These are phyloP conservation scores for Neosilurus mollespiculum DNA, from an alignment of 2,797 vertebrate genomes.

Conservation along the genomic window DNA sequence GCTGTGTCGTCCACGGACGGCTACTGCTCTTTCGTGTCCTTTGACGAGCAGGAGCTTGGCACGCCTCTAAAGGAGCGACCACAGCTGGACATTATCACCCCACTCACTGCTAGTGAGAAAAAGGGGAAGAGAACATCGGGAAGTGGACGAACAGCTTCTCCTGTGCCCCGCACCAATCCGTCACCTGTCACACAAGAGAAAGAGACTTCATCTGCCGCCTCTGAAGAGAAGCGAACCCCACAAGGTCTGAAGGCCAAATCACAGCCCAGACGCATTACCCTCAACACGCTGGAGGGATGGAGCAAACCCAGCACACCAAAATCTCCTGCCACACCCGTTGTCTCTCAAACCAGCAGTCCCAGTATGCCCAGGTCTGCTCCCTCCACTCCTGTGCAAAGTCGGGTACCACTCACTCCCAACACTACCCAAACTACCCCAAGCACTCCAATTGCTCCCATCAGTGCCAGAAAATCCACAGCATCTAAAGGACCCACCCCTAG, in stretches of 20 bases:
- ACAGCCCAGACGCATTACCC: conserved; percentile 85
- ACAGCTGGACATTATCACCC: conserved; percentile 71
- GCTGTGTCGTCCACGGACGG: conserved; percentile 96
- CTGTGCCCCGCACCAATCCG: conserved; percentile 66
- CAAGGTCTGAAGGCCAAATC: conserved; percentile 70
- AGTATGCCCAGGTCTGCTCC: conserved; percentile 63
- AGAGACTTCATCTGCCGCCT: conserved; percentile 50
- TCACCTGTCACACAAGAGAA: conserved; percentile 27
- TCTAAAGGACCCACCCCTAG: conserved; percentile 78
- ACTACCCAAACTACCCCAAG: conserved; percentile 47
- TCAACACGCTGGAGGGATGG: conserved; percentile 90
- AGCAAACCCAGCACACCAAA: conserved; percentile 77
- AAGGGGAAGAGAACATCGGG: conserved; percentile 79
- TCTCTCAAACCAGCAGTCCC: conserved; percentile 55
- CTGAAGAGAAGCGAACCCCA: conserved; percentile 76
- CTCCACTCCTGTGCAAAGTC: conserved; percentile 46
- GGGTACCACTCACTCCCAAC: conserved; percentile 40
- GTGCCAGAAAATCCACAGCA: conserved; percentile 61
- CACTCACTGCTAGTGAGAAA: conserved; percentile 76
- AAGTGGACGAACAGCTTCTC: conserved; percentile 69
- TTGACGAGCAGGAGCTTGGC: conserved; percentile 88
- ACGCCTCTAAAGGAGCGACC: conserved; percentile 87
- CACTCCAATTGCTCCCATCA: conserved; percentile 57
- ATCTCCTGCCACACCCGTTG: conserved; percentile 43
- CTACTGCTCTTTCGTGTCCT: conserved; percentile 95